Percentiles rank a stretch among this genome's conserved stretches.
These are phyloP conservation scores for Macheiramphus alcinus DNA, from an alignment of 2,113 vertebrate genomes.

Conservation along the genomic window DNA sequence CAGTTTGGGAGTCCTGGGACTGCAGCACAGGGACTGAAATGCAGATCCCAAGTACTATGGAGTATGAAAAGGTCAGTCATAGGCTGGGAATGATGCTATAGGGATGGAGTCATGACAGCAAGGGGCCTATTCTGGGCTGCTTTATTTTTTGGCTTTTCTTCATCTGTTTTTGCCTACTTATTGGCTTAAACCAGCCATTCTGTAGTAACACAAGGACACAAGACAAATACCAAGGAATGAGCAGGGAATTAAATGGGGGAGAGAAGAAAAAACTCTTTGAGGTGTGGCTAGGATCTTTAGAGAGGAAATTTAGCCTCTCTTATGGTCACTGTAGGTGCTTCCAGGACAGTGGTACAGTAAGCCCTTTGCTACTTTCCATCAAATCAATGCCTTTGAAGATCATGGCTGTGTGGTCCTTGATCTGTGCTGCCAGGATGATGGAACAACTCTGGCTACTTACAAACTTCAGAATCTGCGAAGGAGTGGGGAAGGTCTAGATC, in stretches of 20 bases:
- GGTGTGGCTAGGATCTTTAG: neutral
- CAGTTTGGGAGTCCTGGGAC: neutral
- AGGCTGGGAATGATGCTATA: neutral
- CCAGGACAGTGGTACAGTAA: slow-evolving; percentile 71
- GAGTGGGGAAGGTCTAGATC: slow-evolving; percentile 81
- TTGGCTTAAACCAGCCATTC: neutral
- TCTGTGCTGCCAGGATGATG: slow-evolving; percentile 84
- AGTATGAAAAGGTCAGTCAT: neutral
- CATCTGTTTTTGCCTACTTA: neutral
- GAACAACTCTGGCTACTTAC: slow-evolving; percentile 71
- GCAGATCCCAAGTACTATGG: neutral
- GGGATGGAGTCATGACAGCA: neutral
- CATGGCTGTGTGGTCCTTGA: slow-evolving; percentile 83
- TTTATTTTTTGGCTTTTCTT: neutral
- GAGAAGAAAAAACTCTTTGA: neutral
- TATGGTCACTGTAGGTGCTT: slow-evolving; percentile 69
- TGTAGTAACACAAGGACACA: neutral
- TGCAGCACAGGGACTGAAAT: neutral
- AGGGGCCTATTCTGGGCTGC: neutral
- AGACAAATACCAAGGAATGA: neutral
- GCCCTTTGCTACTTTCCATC: slow-evolving; percentile 83
- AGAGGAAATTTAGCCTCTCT: neutral
- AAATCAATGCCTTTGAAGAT: slow-evolving; percentile 91
- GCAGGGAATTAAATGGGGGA: neutral
- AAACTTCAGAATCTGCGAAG: slow-evolving; percentile 84